Conservation (phyloP, 2,113 vertebrate species). For the Symphodus melops region DNA sequence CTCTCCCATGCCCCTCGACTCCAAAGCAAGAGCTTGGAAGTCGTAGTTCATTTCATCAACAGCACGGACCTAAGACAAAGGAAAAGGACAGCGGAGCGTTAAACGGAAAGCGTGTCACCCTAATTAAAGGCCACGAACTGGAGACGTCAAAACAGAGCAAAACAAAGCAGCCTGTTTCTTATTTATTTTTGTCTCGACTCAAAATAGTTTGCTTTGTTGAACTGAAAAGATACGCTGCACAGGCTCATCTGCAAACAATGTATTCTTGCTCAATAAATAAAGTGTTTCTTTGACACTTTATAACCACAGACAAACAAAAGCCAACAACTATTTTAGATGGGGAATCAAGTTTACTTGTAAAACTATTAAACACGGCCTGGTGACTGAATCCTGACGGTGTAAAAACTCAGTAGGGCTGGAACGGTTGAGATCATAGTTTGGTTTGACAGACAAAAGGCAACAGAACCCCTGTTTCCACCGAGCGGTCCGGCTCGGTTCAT, state of each 20-base stretch:
- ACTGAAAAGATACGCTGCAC: neutral
- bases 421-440: too few relatives aligned
- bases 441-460: too few relatives aligned
- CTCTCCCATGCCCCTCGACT: slow-evolving; percentile 98
- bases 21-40: slow-evolving; percentile 98
- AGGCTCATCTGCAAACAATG: neutral
- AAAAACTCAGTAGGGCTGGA: too few relatives aligned
- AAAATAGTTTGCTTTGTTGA: neutral
- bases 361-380: neutral
- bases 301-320: neutral
- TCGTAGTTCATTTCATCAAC: slow-evolving; percentile 99
- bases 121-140: neutral
- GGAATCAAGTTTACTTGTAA: too few relatives aligned
- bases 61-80: slow-evolving; percentile 86
- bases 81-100: neutral
- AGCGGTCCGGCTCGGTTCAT: too few relatives aligned
- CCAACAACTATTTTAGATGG: too few relatives aligned
- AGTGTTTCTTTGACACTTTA: neutral
- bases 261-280: neutral
- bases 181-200: neutral
- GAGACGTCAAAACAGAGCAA: neutral
- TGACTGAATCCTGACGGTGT: too few relatives aligned
- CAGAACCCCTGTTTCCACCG: too few relatives aligned
- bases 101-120: neutral
- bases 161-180: neutral